These are phyloP conservation scores for Cephalopholis sonnerati DNA, from an alignment of 2,113 vertebrate genomes.

Conservation along the genomic window DNA sequence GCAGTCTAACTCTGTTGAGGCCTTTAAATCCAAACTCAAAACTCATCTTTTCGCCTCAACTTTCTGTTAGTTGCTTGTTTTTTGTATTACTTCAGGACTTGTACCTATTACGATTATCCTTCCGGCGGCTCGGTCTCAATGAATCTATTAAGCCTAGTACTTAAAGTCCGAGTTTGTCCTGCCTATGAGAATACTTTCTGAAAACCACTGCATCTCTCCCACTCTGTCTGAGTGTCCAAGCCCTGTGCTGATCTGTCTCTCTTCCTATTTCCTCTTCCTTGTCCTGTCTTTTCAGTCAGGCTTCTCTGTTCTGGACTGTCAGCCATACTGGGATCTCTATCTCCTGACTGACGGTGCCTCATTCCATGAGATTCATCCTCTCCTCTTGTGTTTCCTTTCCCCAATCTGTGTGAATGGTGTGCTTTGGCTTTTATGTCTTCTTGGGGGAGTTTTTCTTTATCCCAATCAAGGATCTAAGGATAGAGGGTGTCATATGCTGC, in stretches of 20 bases:
- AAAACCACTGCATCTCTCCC: background rate
- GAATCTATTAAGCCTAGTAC: background rate
- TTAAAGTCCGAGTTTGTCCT: background rate
- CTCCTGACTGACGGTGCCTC: background rate
- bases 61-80: background rate
- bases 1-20: background rate
- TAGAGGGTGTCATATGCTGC: background rate
- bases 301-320: background rate
- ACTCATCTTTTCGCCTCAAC: background rate
- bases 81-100: background rate
- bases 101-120: conserved; percentile 1
- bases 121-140: background rate
- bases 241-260: background rate
- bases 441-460: background rate
- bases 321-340: background rate
- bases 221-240: background rate
- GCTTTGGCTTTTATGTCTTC: background rate
- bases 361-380: background rate
- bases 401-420: background rate
- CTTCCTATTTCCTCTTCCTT: background rate
- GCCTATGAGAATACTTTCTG: background rate
- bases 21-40: background rate
- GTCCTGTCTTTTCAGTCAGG: background rate
- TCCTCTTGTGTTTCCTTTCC: background rate
- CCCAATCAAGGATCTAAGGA: background rate